These are phyloP conservation scores for Scaptomyza pallida DNA, from an alignment of 1,140 invertebrate species.

Conservation along the genomic window DNA sequence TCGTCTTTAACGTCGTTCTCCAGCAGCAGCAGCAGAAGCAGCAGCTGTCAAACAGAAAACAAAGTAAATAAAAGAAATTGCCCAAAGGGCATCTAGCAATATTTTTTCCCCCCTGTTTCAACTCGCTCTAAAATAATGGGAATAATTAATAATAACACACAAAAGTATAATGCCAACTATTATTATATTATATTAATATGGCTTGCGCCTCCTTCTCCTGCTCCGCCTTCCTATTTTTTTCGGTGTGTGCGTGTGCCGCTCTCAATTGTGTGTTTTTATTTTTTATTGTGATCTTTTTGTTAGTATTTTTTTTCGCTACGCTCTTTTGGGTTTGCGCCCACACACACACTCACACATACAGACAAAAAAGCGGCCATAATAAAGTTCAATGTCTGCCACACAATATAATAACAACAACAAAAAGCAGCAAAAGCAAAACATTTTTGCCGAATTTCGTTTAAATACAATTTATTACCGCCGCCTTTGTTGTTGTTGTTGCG, in stretches of 20 bases:
- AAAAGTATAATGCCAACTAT: no score
- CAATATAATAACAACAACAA: slow-evolving; percentile 27
- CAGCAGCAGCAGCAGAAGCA: slow-evolving; percentile 49
- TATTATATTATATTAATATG: slow-evolving; percentile 13
- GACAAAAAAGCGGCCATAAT: slow-evolving; percentile 41
- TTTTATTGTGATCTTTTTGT: slow-evolving; percentile 11
- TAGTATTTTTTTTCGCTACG: slow-evolving; percentile 14
- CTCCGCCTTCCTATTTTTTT: no score
- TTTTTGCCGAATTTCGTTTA: slow-evolving; percentile 40
- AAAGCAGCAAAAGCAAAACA: slow-evolving; percentile 30
- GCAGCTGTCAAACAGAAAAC: slow-evolving; percentile 55
- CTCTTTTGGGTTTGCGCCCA: slow-evolving; percentile 41
- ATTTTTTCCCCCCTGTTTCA: no score
- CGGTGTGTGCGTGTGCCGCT: slow-evolving; percentile 23
- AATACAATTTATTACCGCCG: slow-evolving; percentile 48
- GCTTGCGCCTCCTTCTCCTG: slow-evolving; percentile 1
- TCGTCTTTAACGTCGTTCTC: slow-evolving; percentile 11
- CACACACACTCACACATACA: no score
- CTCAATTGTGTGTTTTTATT: slow-evolving; percentile 18
- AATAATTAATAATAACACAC: slow-evolving; percentile 31
- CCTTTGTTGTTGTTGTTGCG: slow-evolving; percentile 29
- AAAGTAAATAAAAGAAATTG: slow-evolving; percentile 69
- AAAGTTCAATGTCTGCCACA: slow-evolving; percentile 71
- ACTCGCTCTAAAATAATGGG: neutral
- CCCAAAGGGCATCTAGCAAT: slow-evolving; percentile 25